These are phyloP conservation scores for Caradrina kadenii DNA, from an alignment of 2,888 invertebrate species.

Conservation along the genomic window DNA sequence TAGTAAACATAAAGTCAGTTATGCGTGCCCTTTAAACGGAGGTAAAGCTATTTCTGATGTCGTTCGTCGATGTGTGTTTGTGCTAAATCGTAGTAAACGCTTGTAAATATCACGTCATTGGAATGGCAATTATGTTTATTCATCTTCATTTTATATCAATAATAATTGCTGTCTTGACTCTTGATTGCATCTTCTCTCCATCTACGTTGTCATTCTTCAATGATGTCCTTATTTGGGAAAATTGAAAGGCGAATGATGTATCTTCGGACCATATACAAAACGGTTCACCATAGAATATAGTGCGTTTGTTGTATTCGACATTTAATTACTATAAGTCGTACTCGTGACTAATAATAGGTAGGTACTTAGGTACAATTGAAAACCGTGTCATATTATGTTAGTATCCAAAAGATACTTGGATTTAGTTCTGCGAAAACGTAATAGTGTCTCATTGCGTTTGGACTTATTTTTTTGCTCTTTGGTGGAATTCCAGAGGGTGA, in stretches of 20 bases:
- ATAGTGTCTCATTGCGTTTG: too few relatives aligned
- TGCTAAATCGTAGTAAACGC: conserved; percentile 75
- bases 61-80: conserved; percentile 75
- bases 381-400: background rate
- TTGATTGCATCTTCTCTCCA: conserved; percentile 53
- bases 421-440: background rate
- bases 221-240: conserved; percentile 57
- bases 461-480: too few relatives aligned
- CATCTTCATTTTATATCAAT: conserved; percentile 65
- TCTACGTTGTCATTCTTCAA: conserved; percentile 47
- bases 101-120: conserved; percentile 77
- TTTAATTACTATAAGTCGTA: conserved; percentile 30
- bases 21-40: conserved; percentile 79
- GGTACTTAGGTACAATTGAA: background rate
- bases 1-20: conserved; percentile 39
- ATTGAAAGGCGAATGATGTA: conserved; percentile 51
- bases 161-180: conserved; percentile 64
- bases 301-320: conserved; percentile 26
- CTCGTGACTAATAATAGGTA: conserved; percentile 31
- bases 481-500: too few relatives aligned
- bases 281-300: conserved; percentile 35
- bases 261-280: conserved; percentile 55
- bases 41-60: conserved; percentile 79
- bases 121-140: conserved; percentile 74
- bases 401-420: conserved; percentile 3